phyloP scores from a whole-genome alignment of 2,888 invertebrate genomes.

The Aromia moschata region DNA sequence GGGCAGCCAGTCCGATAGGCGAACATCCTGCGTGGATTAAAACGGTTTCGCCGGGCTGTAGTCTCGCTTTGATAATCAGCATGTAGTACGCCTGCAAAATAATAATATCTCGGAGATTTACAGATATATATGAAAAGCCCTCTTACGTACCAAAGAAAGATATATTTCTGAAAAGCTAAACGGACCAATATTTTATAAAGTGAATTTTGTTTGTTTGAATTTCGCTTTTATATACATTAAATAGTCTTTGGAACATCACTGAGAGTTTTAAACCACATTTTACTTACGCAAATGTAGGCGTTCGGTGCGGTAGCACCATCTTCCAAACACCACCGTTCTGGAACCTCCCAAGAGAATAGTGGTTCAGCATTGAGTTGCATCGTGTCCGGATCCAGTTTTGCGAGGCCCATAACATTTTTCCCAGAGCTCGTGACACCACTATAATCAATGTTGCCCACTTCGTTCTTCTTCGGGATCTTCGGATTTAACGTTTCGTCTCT shows the following conservation, averaged over 20 bases:
- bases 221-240: too few species aligned
- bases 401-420: slow-evolving; percentile 74
- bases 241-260: too few species aligned
- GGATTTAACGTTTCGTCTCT: slow-evolving; percentile 56
- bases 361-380: slow-evolving; percentile 57
- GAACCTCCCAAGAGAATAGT: slow-evolving; percentile 72
- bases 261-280: too few species aligned
- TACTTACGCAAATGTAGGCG: slow-evolving; percentile 73
- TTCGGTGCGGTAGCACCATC: slow-evolving; percentile 83
- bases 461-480: slow-evolving; percentile 44
- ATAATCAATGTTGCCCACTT: slow-evolving; percentile 60
- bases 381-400: slow-evolving; percentile 57
- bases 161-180: too few species aligned
- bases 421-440: slow-evolving; percentile 62
- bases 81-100: slow-evolving; percentile 62
- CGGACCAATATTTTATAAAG: too few species aligned
- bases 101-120: too few species aligned
- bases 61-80: slow-evolving; percentile 59
- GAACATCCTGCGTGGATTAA: slow-evolving; percentile 68
- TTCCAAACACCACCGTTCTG: slow-evolving; percentile 76
- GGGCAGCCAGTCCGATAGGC: slow-evolving; percentile 78
- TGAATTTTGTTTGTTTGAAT: too few species aligned
- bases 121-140: too few species aligned
- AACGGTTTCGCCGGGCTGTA: slow-evolving; percentile 62
- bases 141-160: too few species aligned